Evolutionary conservation across 2,797 vertebrate species (phyloP).

Genomic region (Pangasius macronema): DNA sequence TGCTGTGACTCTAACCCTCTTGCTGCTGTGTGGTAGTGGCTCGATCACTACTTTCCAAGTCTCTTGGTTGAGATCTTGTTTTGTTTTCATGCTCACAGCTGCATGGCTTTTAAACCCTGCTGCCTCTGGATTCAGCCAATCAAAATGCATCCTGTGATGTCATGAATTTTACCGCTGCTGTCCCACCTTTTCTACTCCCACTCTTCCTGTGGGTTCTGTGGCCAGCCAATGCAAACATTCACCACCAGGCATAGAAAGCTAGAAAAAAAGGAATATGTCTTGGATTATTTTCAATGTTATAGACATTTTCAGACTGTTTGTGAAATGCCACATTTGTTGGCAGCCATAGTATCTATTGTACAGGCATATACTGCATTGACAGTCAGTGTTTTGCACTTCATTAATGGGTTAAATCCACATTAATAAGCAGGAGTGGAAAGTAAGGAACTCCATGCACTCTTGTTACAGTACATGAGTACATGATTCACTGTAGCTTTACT

Average conservation of each 20-base stretch:
- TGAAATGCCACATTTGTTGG: conserved; percentile 34
- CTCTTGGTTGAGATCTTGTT: conserved; percentile 56
- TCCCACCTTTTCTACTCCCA: conserved; percentile 77
- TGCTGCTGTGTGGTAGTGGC: conserved; percentile 14
- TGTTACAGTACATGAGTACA: not conserved
- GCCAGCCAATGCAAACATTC: conserved; percentile 67
- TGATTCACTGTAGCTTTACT: not conserved
- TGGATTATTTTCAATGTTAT: conserved; percentile 47
- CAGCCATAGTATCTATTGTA: conserved; percentile 14
- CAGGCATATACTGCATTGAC: not conserved
- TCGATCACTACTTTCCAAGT: conserved; percentile 56
- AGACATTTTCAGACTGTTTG: conserved; percentile 36
- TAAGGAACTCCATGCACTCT: not conserved
- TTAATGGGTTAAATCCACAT: not conserved
- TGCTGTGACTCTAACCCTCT: conserved; percentile 18
- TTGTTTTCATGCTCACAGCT: conserved; percentile 64
- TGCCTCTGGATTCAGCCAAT: conserved; percentile 70
- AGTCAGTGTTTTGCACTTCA: conserved; percentile 6
- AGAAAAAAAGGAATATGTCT: conserved; percentile 37
- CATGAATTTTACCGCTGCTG: conserved; percentile 76
- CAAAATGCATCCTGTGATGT: conserved; percentile 65
- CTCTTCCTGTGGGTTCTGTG: conserved; percentile 79
- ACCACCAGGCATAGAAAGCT: conserved; percentile 48
- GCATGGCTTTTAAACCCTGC: conserved; percentile 73
- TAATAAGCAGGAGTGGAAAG: not conserved